Conservation (phyloP, 2,797 vertebrate genomes). For the Phoxinus dragarum region DNA sequence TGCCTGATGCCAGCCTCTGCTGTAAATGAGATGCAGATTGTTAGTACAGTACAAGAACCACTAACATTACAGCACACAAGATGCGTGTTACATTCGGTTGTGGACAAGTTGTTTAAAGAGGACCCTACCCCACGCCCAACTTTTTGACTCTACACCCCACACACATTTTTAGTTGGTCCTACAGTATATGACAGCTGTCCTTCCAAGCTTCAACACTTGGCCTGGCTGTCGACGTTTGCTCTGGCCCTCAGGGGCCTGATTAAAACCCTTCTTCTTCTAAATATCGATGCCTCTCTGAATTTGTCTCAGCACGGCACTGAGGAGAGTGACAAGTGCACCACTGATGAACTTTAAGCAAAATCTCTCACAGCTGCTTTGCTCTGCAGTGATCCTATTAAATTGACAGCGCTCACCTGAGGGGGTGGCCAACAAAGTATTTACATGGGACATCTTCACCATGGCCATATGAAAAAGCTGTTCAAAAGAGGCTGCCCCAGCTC, state of each 20-base stretch:
- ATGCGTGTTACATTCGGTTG: too few species aligned
- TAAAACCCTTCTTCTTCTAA: constrained; percentile 80
- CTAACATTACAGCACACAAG: not conserved
- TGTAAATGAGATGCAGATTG: constrained; percentile 33
- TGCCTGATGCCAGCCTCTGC: not conserved
- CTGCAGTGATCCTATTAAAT: constrained; percentile 81
- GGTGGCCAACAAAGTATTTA: constrained; percentile 19
- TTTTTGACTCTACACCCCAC: not conserved
- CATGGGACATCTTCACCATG: not conserved
- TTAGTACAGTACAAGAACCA: not conserved
- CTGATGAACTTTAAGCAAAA: constrained; percentile 78
- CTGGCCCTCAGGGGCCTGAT: constrained; percentile 46
- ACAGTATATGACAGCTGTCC: constrained; percentile 13
- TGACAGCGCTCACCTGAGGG: constrained; percentile 81
- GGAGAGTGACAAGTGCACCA: constrained; percentile 81
- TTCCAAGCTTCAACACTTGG: not conserved
- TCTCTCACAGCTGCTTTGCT: constrained; percentile 83
- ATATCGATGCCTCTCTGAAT: constrained; percentile 82
- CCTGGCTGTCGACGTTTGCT: not conserved
- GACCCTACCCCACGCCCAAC: not conserved
- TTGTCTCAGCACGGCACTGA: constrained; percentile 77
- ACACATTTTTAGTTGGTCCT: not conserved
- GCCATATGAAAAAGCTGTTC: not conserved
- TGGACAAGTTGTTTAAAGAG: not conserved
- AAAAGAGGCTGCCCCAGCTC: not conserved